phyloP scores from a whole-genome alignment of 1,140 invertebrate genomes.

The Rhagoletis zephyria region DNA sequence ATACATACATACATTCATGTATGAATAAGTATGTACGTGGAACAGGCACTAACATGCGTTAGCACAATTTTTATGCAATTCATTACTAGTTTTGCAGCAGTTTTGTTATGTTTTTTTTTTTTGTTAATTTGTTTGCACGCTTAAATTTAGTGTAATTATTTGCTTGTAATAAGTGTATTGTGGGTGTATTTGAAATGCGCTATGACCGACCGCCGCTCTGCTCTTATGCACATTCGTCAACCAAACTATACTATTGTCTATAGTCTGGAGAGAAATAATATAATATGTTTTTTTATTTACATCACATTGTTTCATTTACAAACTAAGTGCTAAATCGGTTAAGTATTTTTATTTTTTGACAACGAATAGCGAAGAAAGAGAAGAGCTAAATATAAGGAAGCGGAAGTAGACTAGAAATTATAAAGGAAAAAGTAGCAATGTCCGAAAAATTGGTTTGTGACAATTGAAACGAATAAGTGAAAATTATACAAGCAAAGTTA shows the following conservation, averaged over 20 bases:
- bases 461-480: neutral
- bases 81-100: neutral
- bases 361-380: slow-evolving; percentile 45
- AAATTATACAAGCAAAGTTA: neutral
- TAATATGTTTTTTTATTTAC: slow-evolving; percentile 16
- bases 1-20: neutral
- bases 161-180: neutral
- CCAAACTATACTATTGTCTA: slow-evolving; percentile 36
- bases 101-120: neutral
- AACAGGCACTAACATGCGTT: neutral
- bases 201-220: neutral
- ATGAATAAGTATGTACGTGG: neutral
- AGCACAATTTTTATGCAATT: slow-evolving; percentile 22
- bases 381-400: slow-evolving; percentile 18
- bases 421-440: neutral
- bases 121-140: neutral
- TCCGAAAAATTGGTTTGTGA: neutral
- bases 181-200: neutral
- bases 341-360: neutral
- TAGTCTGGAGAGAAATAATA: slow-evolving; percentile 14
- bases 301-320: slow-evolving; percentile 44
- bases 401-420: slow-evolving; percentile 28
- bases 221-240: neutral
- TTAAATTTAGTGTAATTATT: neutral
- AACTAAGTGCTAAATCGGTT: neutral